A percentile compares a stretch with the other conserved stretches of the same genome.
These are phyloP conservation scores for Rhabdornis inornatus DNA, from an alignment of 2,113 vertebrate species.

Conservation along the genomic window DNA sequence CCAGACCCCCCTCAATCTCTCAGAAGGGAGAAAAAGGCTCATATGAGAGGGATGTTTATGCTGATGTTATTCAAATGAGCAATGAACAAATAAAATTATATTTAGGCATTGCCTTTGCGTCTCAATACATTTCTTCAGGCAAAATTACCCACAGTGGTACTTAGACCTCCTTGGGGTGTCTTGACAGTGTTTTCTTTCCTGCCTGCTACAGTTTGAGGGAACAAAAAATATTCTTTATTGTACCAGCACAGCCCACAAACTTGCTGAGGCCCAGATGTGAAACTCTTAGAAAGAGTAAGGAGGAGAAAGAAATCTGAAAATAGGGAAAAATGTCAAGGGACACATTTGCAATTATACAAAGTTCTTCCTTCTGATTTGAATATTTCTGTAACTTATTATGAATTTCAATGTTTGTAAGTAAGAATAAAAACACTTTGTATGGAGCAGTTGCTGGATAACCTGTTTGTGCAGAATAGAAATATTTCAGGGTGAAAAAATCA, in stretches of 20 bases:
- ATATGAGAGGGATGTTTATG: neutral
- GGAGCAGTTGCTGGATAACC: neutral
- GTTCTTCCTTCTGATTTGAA: neutral
- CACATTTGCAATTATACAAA: neutral
- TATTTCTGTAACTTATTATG: neutral
- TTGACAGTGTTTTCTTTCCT: constrained; percentile 30
- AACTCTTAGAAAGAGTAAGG: neutral
- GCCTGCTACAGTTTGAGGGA: neutral
- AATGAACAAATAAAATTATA: neutral
- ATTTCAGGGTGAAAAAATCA: neutral
- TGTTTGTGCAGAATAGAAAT: neutral
- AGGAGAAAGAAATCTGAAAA: neutral
- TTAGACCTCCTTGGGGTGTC: neutral
- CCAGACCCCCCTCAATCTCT: neutral
- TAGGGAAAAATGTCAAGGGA: neutral
- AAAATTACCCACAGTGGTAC: neutral
- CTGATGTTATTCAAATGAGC: constrained; percentile 1
- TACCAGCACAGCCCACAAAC: neutral
- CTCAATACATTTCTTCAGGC: neutral
- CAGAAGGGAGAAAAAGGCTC: neutral
- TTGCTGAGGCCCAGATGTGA: neutral
- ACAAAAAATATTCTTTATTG: neutral
- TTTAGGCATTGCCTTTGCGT: neutral
- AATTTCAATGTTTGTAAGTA: neutral
- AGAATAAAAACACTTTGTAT: neutral